A percentile compares a stretch with the other conserved stretches of the same genome.
Conservation (phyloP, 2,113 vertebrate species). For the Tautogolabrus adspersus region DNA sequence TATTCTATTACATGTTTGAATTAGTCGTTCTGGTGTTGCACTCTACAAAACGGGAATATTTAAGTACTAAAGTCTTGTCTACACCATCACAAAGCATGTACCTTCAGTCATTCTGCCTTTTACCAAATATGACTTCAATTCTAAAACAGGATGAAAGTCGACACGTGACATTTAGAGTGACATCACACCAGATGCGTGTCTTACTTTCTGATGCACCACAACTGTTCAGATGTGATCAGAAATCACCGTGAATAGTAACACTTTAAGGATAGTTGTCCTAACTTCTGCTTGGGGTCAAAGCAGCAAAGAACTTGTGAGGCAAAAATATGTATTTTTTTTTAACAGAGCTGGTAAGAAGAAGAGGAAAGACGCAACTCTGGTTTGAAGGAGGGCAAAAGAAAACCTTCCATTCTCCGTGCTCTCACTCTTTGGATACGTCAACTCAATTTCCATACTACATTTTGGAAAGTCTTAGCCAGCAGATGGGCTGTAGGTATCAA, state of each 20-base stretch:
- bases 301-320: background rate
- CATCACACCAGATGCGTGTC: background rate
- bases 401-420: background rate
- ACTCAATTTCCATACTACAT: background rate
- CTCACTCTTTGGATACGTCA: background rate
- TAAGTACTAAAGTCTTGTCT: background rate
- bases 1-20: background rate
- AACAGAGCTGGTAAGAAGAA: background rate
- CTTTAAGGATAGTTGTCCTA: background rate
- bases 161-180: constrained; percentile 2
- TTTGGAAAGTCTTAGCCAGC: background rate
- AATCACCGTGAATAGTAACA: background rate
- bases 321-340: background rate
- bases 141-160: constrained; percentile 15
- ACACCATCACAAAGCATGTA: background rate
- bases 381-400: background rate
- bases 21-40: background rate
- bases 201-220: background rate
- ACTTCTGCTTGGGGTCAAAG: background rate
- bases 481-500: background rate
- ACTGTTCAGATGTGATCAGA: background rate
- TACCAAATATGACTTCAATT: background rate
- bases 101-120: background rate
- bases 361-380: background rate
- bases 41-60: constrained; percentile 10